phyloP scores from a whole-genome alignment of 2,113 vertebrate species.

The Atrichornis clamosus region DNA sequence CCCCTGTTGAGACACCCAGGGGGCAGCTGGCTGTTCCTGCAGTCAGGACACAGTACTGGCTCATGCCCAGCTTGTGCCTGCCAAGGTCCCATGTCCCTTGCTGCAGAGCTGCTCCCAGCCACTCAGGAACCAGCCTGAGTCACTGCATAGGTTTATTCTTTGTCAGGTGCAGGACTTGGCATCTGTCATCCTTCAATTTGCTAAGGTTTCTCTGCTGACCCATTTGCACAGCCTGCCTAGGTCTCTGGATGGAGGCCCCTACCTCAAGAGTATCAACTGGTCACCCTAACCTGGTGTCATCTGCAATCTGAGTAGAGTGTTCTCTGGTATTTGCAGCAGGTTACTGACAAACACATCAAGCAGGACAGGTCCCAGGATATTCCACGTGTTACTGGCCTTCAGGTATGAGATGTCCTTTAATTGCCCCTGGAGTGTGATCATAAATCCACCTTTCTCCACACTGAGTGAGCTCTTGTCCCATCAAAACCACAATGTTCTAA shows the following conservation, averaged over 20 bases:
- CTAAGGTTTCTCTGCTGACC: neutral
- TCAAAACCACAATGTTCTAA: neutral
- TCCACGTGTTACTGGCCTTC: neutral
- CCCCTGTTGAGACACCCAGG: no score
- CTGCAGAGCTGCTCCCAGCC: neutral
- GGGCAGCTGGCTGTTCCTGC: neutral
- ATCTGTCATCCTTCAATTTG: neutral
- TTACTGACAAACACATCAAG: neutral
- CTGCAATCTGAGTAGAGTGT: neutral
- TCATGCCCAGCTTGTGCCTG: neutral
- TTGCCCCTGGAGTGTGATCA: neutral
- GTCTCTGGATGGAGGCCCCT: neutral
- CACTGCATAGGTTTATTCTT: neutral
- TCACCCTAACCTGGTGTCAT: neutral
- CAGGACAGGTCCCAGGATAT: neutral
- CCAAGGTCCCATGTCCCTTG: neutral
- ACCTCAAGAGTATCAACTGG: neutral
- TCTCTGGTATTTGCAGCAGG: neutral
- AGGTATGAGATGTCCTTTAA: neutral
- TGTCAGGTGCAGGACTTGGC: neutral
- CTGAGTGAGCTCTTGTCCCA: neutral
- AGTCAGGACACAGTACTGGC: neutral
- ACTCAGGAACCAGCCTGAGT: neutral
- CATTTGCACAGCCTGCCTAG: neutral
- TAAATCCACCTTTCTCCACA: neutral